phyloP scores from a whole-genome alignment of 2,797 vertebrate genomes.

The Siniperca obscura region DNA sequence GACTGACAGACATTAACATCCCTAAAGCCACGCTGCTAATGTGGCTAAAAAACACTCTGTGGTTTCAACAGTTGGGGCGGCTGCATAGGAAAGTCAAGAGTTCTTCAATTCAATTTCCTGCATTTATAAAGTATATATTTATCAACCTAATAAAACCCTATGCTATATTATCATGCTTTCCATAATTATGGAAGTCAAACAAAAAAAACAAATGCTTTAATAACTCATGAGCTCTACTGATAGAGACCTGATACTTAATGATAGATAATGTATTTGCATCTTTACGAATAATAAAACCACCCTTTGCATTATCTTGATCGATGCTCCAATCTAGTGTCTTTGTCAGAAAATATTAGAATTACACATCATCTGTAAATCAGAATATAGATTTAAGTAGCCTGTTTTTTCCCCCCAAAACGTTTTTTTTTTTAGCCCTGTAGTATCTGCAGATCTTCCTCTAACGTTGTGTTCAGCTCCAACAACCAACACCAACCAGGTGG shows the following conservation, averaged over 20 bases:
- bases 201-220: background rate
- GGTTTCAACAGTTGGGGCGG: background rate
- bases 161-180: background rate
- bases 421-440: background rate
- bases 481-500: too few species aligned
- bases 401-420: background rate
- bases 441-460: too few species aligned
- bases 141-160: background rate
- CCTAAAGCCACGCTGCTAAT: background rate
- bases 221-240: background rate
- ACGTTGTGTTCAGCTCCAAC: too few species aligned
- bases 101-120: background rate
- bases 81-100: background rate
- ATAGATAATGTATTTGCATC: background rate
- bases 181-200: background rate
- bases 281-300: background rate
- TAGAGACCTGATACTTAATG: background rate
- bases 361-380: background rate
- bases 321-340: too few species aligned
- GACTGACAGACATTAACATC: background rate
- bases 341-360: background rate
- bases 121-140: background rate
- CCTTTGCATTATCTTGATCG: background rate
- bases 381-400: too few species aligned
- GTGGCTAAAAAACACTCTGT: background rate